Percentiles rank a stretch among this genome's conserved stretches.
Evolutionary conservation across 2,888 invertebrate genomes (phyloP).

Genomic region (Orthosia cruda): DNA sequence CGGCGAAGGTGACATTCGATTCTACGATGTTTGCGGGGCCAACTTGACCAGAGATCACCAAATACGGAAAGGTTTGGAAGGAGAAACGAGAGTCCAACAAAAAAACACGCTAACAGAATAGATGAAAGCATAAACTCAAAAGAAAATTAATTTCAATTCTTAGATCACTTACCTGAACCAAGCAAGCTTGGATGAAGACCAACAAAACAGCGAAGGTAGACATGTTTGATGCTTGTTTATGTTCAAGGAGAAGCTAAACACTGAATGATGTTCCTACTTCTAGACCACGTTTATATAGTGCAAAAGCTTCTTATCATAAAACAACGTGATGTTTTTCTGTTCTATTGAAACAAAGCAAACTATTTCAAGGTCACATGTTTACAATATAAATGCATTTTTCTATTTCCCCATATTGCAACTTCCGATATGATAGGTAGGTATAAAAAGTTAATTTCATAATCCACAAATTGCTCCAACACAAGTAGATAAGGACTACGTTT

Average conservation of each 20-base stretch:
- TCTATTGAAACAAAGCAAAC: too few species aligned
- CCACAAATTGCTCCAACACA: background rate
- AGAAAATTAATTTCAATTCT: too few species aligned
- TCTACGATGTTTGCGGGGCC: too few species aligned
- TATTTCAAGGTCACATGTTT: conserved; percentile 14
- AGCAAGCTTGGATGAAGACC: conserved; percentile 74
- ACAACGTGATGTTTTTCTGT: background rate
- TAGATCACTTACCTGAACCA: conserved; percentile 68
- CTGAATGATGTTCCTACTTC: too few species aligned
- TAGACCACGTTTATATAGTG: conserved; percentile 25
- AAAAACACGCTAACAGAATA: too few species aligned
- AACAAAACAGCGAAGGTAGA: conserved; percentile 70
- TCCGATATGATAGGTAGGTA: background rate
- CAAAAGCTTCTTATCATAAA: background rate
- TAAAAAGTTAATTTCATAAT: too few species aligned
- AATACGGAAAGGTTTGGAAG: background rate
- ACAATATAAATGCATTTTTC: background rate
- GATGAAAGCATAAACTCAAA: too few species aligned
- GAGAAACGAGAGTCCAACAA: background rate
- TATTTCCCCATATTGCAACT: conserved; percentile 1
- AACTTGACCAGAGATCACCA: too few species aligned
- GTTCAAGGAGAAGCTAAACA: background rate
- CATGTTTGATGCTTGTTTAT: conserved; percentile 62
- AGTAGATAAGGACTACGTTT: conserved; percentile 32
- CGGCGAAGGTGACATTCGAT: too few species aligned